Conservation (phyloP, 2,888 invertebrate genomes). For the Mimachlamys varia region DNA sequence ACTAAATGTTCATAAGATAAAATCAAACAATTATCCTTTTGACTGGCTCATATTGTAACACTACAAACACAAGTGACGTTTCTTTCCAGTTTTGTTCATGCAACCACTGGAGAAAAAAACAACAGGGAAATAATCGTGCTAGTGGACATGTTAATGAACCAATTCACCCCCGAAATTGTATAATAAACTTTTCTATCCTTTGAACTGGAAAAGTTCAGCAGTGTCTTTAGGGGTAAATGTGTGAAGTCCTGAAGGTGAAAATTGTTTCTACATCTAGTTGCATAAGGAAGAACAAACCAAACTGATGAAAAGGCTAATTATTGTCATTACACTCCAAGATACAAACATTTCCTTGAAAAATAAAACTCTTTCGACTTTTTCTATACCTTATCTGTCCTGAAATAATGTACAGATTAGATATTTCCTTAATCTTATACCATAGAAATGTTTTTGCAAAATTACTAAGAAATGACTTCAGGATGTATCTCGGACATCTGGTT, state of each 20-base stretch:
- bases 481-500: neutral
- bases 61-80: neutral
- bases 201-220: no score
- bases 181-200: no score
- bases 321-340: neutral
- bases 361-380: no score
- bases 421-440: conserved; percentile 12
- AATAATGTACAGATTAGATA: no score
- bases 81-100: neutral
- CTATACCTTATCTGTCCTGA: no score
- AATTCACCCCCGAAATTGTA: no score
- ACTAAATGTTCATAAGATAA: neutral
- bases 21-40: neutral
- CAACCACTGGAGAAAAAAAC: neutral
- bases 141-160: no score
- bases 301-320: neutral
- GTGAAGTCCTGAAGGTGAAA: no score
- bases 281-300: no score
- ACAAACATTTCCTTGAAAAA: no score
- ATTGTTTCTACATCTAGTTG: no score
- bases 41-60: neutral
- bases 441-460: neutral
- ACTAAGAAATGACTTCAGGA: neutral
- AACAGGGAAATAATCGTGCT: neutral
- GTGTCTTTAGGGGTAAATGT: no score